phyloP scores from a whole-genome alignment of 2,797 vertebrate genomes.

The Chromobotia macracanthus region DNA sequence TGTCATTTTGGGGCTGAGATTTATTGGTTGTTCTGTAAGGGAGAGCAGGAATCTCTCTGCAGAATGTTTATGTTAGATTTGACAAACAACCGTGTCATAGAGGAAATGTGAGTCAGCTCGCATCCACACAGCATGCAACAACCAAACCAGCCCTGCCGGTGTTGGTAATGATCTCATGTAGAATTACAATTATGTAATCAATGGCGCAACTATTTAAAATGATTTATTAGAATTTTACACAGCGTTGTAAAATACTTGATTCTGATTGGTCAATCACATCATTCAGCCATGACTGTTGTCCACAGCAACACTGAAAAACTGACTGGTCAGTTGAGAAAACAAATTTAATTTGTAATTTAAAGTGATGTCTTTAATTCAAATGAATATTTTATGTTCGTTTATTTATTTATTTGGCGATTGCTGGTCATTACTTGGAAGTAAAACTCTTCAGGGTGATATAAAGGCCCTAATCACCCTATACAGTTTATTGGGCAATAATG shows the following conservation, averaged over 20 bases:
- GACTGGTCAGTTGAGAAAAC: no score
- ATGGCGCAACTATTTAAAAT: no score
- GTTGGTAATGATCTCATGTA: neutral
- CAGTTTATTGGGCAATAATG: neutral
- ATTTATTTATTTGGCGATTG: neutral
- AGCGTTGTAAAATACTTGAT: no score
- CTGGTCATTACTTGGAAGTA: no score
- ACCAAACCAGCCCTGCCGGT: neutral
- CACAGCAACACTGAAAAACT: no score
- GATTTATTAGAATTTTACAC: no score
- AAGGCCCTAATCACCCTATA: neutral
- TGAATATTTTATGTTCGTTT: neutral
- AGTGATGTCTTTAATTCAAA: neutral
- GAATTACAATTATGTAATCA: neutral
- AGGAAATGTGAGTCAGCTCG: slow-evolving; percentile 67
- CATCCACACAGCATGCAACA: slow-evolving; percentile 30
- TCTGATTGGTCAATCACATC: neutral
- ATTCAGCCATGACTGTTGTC: no score
- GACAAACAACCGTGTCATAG: slow-evolving; percentile 62
- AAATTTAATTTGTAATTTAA: no score
- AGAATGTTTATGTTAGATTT: slow-evolving; percentile 63
- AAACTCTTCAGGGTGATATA: no score
- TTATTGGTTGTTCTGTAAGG: slow-evolving; percentile 64
- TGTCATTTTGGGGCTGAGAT: slow-evolving; percentile 64
- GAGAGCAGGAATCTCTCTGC: slow-evolving; percentile 68